Conservation (phyloP, 2,888 invertebrate species). For the Aphidius colemani region DNA sequence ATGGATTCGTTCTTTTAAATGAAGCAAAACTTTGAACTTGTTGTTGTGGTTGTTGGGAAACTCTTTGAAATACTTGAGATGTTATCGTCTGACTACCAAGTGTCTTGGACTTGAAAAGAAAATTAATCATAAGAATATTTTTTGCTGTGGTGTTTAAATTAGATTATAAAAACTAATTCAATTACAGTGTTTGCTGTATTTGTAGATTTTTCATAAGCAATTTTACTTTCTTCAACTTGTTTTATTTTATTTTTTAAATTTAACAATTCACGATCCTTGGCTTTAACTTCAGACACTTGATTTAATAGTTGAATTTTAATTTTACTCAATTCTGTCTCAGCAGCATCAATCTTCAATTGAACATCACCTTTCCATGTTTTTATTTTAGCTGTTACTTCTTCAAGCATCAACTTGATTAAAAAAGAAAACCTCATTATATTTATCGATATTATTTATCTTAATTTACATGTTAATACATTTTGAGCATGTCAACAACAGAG, state of each 20-base stretch:
- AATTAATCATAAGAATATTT: too few species aligned
- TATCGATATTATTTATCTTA: conserved; percentile 6
- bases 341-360: conserved; percentile 44
- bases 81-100: too few species aligned
- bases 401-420: conserved; percentile 45
- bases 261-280: conserved; percentile 33
- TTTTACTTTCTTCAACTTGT: conserved; percentile 30
- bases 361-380: conserved; percentile 46
- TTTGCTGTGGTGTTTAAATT: too few species aligned
- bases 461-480: not conserved
- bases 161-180: too few species aligned
- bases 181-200: conserved; percentile 26
- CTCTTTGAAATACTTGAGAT: too few species aligned
- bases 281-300: conserved; percentile 34
- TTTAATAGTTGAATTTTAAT: conserved; percentile 42
- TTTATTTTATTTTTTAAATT: conserved; percentile 30
- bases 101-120: too few species aligned
- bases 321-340: conserved; percentile 38
- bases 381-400: conserved; percentile 47
- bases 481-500: not conserved
- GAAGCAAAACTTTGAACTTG: too few species aligned
- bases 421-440: conserved; percentile 5
- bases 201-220: conserved; percentile 32
- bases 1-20: too few species aligned
- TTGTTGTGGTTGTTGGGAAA: too few species aligned